Percentiles rank a stretch among this genome's conserved stretches.
phyloP scores from a whole-genome alignment of 2,888 invertebrate species.

The Thecocarcelia acutangulata region DNA sequence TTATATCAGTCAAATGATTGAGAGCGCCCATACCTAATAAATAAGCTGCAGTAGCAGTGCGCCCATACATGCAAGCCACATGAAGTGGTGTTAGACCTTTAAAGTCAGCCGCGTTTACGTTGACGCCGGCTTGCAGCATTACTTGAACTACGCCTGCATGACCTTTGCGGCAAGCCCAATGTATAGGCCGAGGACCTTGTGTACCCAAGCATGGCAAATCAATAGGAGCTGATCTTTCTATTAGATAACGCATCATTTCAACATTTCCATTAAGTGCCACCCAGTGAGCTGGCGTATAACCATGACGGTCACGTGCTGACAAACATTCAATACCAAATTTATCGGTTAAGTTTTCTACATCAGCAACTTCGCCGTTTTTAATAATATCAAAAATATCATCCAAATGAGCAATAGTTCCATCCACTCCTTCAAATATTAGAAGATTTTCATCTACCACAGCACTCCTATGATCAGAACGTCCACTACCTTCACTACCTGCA shows the following conservation, averaged over 20 bases:
- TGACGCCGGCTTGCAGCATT: conserved; percentile 89
- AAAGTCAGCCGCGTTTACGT: conserved; percentile 94
- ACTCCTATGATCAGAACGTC: conserved; percentile 54
- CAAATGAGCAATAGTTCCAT: conserved; percentile 77
- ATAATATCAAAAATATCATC: conserved; percentile 93
- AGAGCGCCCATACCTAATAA: conserved; percentile 94
- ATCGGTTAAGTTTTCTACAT: conserved; percentile 92
- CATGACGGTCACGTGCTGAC: conserved; percentile 92
- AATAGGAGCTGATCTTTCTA: conserved; percentile 91
- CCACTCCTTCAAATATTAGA: conserved; percentile 77
- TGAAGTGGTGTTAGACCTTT: conserved; percentile 93
- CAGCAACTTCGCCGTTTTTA: conserved; percentile 91
- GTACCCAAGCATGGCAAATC: conserved; percentile 91
- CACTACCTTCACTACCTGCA: conserved; percentile 20
- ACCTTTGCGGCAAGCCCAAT: conserved; percentile 97
- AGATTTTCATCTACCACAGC: conserved; percentile 75
- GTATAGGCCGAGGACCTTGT: conserved; percentile 94
- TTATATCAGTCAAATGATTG: conserved; percentile 92
- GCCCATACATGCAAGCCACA: conserved; percentile 96
- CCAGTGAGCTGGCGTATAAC: conserved; percentile 97
- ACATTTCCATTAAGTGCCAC: conserved; percentile 91
- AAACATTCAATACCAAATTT: conserved; percentile 89
- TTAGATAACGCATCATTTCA: conserved; percentile 93
- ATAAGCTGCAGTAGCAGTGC: conserved; percentile 94
- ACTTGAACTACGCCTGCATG: conserved; percentile 94